Conservation (phyloP, 2,797 vertebrate genomes). For the Notamacropus eugenii region DNA sequence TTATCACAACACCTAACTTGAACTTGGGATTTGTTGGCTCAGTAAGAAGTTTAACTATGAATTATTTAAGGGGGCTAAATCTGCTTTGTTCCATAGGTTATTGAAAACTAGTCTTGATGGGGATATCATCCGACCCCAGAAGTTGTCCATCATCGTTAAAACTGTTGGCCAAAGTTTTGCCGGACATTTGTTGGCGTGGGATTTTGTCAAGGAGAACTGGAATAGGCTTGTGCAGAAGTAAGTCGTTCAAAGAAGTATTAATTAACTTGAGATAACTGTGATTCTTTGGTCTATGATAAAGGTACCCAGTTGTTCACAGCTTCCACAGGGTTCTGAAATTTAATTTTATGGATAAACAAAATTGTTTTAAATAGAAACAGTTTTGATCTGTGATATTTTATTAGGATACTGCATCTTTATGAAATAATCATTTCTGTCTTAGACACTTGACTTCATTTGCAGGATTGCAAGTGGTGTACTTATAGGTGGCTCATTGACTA, state of each 20-base stretch:
- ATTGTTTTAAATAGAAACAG: background rate
- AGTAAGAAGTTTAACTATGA: constrained; percentile 2
- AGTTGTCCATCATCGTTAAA: constrained; percentile 90
- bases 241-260: constrained; percentile 74
- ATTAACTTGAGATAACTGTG: background rate
- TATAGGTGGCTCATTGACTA: background rate
- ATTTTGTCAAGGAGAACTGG: constrained; percentile 98
- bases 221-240: constrained; percentile 92
- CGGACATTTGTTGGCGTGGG: constrained; percentile 94
- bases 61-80: constrained; percentile 39
- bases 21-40: constrained; percentile 1
- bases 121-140: constrained; percentile 89
- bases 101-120: constrained; percentile 89
- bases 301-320: background rate
- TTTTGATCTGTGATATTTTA: background rate
- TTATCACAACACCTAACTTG: background rate
- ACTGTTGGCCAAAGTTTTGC: constrained; percentile 87
- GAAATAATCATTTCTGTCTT: background rate
- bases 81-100: constrained; percentile 87
- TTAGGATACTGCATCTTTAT: background rate
- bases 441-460: background rate
- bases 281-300: constrained; percentile 34
- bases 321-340: constrained; percentile 7
- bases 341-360: background rate
- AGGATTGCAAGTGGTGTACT: background rate